Conservation (phyloP, 2,888 invertebrate species). For the Agonopterix subpropinquella region DNA sequence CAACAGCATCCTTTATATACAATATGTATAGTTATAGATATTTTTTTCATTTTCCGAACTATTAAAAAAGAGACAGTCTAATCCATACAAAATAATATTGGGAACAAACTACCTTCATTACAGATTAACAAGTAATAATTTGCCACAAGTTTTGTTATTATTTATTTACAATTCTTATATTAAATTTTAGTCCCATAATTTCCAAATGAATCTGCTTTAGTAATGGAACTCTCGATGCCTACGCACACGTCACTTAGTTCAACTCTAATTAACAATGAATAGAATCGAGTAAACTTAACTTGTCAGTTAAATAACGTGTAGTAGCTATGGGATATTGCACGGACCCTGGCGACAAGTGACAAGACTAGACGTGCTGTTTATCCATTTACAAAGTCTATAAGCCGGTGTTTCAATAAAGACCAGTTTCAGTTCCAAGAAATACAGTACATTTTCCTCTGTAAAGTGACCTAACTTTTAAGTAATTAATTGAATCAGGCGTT, state of each 20-base stretch:
- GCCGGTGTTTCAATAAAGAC: too few relatives aligned
- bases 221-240: constrained; percentile 24
- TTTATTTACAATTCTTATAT: constrained; percentile 72
- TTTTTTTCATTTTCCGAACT: constrained; percentile 39
- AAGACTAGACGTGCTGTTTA: background rate
- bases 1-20: constrained; percentile 74
- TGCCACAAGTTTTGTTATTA: constrained; percentile 67
- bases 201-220: constrained; percentile 51
- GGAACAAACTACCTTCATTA: constrained; percentile 55
- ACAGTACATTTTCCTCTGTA: too few relatives aligned
- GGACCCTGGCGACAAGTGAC: background rate
- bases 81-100: constrained; percentile 54
- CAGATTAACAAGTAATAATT: constrained; percentile 67
- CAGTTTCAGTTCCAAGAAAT: too few relatives aligned
- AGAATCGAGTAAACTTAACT: constrained; percentile 60
- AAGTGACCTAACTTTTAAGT: too few relatives aligned
- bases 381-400: too few relatives aligned
- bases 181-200: constrained; percentile 72
- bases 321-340: background rate
- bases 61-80: constrained; percentile 47
- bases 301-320: background rate
- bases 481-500: too few relatives aligned
- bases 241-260: constrained; percentile 1
- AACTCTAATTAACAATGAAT: constrained; percentile 38
- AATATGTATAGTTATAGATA: constrained; percentile 64